Base-by-base conservation (phyloP, 2,888 invertebrate species). In the Rhyacophila evoluta region DNA sequence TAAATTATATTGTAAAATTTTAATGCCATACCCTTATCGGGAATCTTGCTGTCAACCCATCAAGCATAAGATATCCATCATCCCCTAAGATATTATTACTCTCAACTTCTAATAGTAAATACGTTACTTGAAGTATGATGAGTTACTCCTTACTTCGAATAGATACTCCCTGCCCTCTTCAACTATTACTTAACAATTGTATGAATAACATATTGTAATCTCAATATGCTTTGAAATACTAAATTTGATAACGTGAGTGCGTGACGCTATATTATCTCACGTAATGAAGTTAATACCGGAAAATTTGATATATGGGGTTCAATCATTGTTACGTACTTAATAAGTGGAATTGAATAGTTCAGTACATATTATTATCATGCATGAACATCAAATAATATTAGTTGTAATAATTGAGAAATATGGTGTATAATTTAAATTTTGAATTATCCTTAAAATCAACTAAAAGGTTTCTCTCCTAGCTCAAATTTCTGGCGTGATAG, bases 181-280 rank as follows among this genome's bases (percentile, higher is more conserved):
- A 80, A 78, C 77, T 80, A 80, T 78, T 80, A 78, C 78, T 75
- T 72, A 74, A 33, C 75, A 75, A 78, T 78, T 69, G 75, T 80
- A 74, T 39, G 76, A 72, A 68, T 67, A 74, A 67, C 70, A 67
- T 74, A 81, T 81, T 81, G 74, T 73, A 81, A 78, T 75, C 78
- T 38, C 71, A 73, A 73, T 78, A 27, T 55, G 77, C 80, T 77
- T 80, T 77, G 77, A 80, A 28, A 72, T 27, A 11, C 37, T 68
- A 75, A 76, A 76, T 79, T 76, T 69, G 76, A 72, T 76, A 75
- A 19, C 70, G 36, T 27, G 25, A 41, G 25, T 39, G 41, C 76
- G 25, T 72, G 76, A 36, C 33, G 72, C 33, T 68, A 33, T 75
- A 80, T 78, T 80, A 80, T 55, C 69, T 67, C 71, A 67, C 41